Evolutionary conservation across 1,140 invertebrate species (phyloP).

Genomic region (Magallana ariakensis): DNA sequence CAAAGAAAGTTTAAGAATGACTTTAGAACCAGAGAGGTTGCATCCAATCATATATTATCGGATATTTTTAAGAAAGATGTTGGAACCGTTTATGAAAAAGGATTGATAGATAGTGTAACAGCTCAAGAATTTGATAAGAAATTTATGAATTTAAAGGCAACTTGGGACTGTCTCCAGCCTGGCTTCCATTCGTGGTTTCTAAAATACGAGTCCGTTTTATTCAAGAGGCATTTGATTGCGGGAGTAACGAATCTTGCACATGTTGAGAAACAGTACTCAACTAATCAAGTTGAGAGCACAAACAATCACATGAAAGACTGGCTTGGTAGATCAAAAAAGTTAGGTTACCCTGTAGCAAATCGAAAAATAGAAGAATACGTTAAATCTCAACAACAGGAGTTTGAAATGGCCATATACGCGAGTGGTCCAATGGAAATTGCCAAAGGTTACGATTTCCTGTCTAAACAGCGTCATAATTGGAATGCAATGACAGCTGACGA

Average conservation of each 20-base stretch:
- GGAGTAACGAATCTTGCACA: too few species aligned
- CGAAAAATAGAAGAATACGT: neutral
- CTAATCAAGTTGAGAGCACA: conserved; percentile 18
- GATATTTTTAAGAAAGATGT: conserved; percentile 37
- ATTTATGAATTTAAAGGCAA: conserved; percentile 27
- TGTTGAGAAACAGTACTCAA: too few species aligned
- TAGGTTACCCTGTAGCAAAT: neutral
- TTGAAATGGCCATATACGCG: conserved; percentile 21
- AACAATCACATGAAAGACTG: conserved; percentile 37
- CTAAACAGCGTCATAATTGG: conserved; percentile 8
- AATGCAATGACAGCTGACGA: conserved; percentile 14
- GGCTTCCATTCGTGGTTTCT: too few species aligned
- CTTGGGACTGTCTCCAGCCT: conserved; percentile 41
- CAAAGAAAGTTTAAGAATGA: too few species aligned
- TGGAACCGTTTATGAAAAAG: neutral
- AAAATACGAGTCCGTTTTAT: too few species aligned
- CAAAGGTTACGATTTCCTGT: neutral
- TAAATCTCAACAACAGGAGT: neutral
- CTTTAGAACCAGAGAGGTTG: conserved; percentile 24
- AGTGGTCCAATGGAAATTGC: neutral
- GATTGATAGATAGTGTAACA: conserved; percentile 8
- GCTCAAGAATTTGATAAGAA: conserved; percentile 17
- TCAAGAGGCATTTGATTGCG: too few species aligned
- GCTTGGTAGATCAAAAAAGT: neutral
- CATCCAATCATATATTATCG: conserved; percentile 30